Evolutionary conservation across 2,113 vertebrate genomes (phyloP).

Genomic region (Tauraco erythrolophus): DNA sequence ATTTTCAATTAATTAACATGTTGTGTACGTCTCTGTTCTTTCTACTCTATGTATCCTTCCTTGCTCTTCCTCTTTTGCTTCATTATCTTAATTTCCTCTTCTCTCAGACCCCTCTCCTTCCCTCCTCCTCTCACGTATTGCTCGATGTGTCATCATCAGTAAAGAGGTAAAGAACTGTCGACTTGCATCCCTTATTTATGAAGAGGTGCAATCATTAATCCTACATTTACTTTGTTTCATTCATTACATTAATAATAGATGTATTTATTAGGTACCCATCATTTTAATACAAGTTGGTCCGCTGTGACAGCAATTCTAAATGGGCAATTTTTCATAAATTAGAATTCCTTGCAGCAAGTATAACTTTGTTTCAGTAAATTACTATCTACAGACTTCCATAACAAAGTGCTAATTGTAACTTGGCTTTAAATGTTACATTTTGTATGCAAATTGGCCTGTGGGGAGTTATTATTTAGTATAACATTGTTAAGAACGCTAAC

Average conservation of each 20-base stretch:
- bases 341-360: constrained; percentile 68
- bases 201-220: neutral
- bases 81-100: neutral
- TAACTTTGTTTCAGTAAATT: constrained; percentile 73
- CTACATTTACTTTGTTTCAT: constrained; percentile 10
- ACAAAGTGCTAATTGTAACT: constrained; percentile 78
- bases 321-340: constrained; percentile 74
- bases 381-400: constrained; percentile 69
- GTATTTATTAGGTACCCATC: constrained; percentile 41
- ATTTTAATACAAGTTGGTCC: constrained; percentile 52
- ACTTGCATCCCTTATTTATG: neutral
- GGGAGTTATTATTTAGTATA: constrained; percentile 74
- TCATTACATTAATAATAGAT: constrained; percentile 43
- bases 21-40: neutral
- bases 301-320: constrained; percentile 64
- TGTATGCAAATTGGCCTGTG: constrained; percentile 73
- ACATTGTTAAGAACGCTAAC: constrained; percentile 68
- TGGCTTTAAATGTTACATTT: constrained; percentile 78
- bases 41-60: neutral
- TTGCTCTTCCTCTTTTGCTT: neutral
- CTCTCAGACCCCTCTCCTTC: neutral
- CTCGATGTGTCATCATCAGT: neutral
- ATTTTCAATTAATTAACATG: neutral
- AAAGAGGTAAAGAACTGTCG: neutral
- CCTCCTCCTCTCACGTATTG: neutral